phyloP scores from a whole-genome alignment of 1,140 invertebrate species.

The Melipona quadrifasciata region DNA sequence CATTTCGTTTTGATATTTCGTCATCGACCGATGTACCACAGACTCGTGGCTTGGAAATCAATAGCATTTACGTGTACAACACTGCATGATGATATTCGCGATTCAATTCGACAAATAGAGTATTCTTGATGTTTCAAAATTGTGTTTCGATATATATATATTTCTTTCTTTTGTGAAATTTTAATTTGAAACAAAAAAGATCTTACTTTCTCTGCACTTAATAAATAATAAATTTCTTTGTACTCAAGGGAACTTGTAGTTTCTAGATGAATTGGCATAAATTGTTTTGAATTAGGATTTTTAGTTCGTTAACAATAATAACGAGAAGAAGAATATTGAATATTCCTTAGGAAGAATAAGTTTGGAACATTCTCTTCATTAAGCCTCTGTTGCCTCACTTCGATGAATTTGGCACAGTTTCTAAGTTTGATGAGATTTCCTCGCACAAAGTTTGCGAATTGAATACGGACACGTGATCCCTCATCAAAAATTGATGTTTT shows the following conservation, averaged over 20 bases:
- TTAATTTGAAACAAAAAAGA: no score
- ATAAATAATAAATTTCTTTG: neutral
- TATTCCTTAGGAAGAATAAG: neutral
- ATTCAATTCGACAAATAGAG: neutral
- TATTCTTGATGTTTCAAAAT: neutral
- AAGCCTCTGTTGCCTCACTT: neutral
- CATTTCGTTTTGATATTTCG: neutral
- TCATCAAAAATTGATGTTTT: neutral
- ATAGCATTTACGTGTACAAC: conserved; percentile 22
- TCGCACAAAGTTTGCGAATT: neutral
- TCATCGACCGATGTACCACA: neutral
- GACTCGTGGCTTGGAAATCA: neutral
- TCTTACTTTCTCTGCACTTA: no score
- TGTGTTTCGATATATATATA: neutral
- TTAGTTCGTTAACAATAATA: neutral
- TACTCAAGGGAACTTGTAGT: accelerated
- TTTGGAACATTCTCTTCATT: neutral
- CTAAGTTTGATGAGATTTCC: neutral
- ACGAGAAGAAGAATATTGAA: neutral
- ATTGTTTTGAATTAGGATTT: neutral
- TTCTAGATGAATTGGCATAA: neutral
- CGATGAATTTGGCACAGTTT: neutral
- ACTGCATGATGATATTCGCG: neutral
- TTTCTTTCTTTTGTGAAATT: no score
- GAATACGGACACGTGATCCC: neutral